These are phyloP conservation scores for Torymus aiolomorphi DNA, from an alignment of 2,888 invertebrate species.

Conservation along the genomic window DNA sequence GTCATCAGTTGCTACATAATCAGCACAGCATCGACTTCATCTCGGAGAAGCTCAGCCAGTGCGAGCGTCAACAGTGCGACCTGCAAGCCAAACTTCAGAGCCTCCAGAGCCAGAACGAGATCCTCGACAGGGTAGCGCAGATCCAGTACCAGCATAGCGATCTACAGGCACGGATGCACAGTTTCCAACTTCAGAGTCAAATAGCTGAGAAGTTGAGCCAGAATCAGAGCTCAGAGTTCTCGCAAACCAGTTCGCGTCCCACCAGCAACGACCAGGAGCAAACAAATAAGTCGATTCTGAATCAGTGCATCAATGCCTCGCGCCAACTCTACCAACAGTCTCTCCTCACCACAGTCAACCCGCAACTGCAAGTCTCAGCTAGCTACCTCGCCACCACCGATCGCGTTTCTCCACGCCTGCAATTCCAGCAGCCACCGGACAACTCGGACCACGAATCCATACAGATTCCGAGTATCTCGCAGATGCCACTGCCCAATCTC, in stretches of 20 bases:
- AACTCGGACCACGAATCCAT: slow-evolving; percentile 54
- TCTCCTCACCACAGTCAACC: slow-evolving; percentile 62
- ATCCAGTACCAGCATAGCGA: slow-evolving; percentile 72
- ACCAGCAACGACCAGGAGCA: slow-evolving; percentile 43
- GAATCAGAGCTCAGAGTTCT: slow-evolving; percentile 63
- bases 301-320: slow-evolving; percentile 54
- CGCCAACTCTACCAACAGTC: slow-evolving; percentile 61
- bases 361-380: slow-evolving; percentile 58
- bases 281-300: slow-evolving; percentile 57
- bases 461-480: slow-evolving; percentile 68
- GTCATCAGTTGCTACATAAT: slow-evolving; percentile 67
- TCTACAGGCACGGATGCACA: slow-evolving; percentile 69
- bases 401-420: slow-evolving; percentile 70
- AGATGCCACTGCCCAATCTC: slow-evolving; percentile 70
- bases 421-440: slow-evolving; percentile 62
- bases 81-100: slow-evolving; percentile 72
- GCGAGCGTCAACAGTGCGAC: slow-evolving; percentile 72
- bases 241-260: slow-evolving; percentile 12
- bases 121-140: slow-evolving; percentile 73
- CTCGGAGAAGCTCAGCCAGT: slow-evolving; percentile 72
- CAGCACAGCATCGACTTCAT: slow-evolving; percentile 72
- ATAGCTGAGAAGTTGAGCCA: slow-evolving; percentile 66
- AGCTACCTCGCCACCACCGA: slow-evolving; percentile 47
- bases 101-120: slow-evolving; percentile 73
- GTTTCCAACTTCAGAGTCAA: slow-evolving; percentile 67